These are phyloP conservation scores for Steinernema feltiae DNA, from an alignment of 1,140 invertebrate genomes.

Conservation along the genomic window DNA sequence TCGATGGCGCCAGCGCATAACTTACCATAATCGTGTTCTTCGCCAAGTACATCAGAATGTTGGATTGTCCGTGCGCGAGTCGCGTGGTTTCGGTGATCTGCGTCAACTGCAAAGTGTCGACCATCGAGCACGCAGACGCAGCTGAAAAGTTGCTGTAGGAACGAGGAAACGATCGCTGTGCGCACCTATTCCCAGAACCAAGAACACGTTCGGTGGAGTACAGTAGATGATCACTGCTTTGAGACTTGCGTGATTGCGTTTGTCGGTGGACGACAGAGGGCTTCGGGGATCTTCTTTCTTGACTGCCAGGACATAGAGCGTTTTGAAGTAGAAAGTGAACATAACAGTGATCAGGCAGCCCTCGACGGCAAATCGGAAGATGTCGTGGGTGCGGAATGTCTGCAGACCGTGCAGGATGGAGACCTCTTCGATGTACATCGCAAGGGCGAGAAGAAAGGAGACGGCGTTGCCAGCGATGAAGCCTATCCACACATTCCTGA, in stretches of 20 bases:
- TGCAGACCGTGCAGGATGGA: not conserved
- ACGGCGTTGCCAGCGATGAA: not conserved
- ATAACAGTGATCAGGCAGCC: not conserved
- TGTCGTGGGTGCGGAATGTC: not conserved
- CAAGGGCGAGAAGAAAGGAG: not conserved
- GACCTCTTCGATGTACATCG: not conserved
- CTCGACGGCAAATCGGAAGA: not conserved
- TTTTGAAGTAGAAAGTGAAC: constrained; percentile 4
- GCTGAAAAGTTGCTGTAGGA: not conserved
- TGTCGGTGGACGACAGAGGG: not conserved
- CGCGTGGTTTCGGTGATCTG: not conserved
- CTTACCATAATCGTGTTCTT: constrained; percentile 2
- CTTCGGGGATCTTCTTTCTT: not conserved
- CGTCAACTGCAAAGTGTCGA: not conserved
- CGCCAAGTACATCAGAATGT: not conserved
- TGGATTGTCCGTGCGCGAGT: not conserved
- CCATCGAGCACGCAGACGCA: not conserved
- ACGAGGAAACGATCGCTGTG: not conserved
- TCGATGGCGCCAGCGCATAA: not conserved
- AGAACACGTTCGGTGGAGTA: not conserved
- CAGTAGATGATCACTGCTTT: not conserved
- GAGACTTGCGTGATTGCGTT: not conserved
- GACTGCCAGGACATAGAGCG: not conserved
- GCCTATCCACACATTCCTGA: not conserved
- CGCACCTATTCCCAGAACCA: not conserved